Base-by-base conservation (phyloP, 2,113 vertebrate species). In the Channa argus region DNA sequence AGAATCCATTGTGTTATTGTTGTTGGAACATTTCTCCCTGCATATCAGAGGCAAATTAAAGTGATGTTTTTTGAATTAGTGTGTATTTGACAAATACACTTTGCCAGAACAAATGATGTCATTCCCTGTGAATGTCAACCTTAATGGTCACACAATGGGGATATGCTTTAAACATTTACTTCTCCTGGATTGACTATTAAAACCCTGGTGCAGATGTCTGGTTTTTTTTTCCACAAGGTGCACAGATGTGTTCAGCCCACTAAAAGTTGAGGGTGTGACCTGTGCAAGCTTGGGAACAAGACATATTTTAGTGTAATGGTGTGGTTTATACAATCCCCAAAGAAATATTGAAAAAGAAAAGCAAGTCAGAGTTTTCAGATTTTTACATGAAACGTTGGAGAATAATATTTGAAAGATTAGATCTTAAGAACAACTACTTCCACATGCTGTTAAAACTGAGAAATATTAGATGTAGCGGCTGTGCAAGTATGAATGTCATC, bases 151-250 rank as follows among this genome's bases (percentile, higher is more conserved):
- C 54, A 2, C 41, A 39, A 15, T n/a, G 37, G 10, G 33, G 54
- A 47, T 61, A 86, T 90, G 82, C 63, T 51, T 73, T 86, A 88
- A 88, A 71, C 85, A 86, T 38, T 74, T 74, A 67, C 33, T 6
- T 38, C 2, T 54, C 45, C 50, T 49, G 49, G 51, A 51, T 53
- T 50, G 36, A 86, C 77, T 49, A 76, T 62, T 71, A 65, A 86
- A 89, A 86, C 83, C 84, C 33, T 52, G 71, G 14, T 24, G 10
- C 77, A 83, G 63, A 77, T 60, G 74, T 90, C 82, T 88, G 71
- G 71, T 49, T 77, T 46, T 55, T 60, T 62, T 72, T 62, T 72
- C 83, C 82, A 80, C 7, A 71, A 90, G 89, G 74, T 79, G 2
- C 24, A 5, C 50, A 63, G 61, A 67, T 63, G 51, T 71, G 73